Evolutionary conservation across 2,113 vertebrate genomes (phyloP).

Genomic region (Corvus moneduloides): DNA sequence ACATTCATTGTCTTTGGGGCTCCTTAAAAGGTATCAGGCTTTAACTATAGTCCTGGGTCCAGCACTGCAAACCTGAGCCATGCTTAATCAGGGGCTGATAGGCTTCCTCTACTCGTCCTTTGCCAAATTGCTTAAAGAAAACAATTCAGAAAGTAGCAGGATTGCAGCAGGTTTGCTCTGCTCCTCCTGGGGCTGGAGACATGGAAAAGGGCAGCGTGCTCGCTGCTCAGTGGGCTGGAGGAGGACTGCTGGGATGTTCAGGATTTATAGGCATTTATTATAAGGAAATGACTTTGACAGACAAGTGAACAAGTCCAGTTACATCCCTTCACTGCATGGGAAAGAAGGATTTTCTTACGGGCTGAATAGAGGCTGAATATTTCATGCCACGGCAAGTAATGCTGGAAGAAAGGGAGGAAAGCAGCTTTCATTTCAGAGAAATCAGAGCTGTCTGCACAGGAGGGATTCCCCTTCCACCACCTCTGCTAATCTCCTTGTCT

Average conservation of each 20-base stretch:
- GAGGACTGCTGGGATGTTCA: not conserved
- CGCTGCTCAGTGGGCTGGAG: not conserved
- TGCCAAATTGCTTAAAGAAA: not conserved
- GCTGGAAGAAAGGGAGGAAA: conserved; percentile 2
- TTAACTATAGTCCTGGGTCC: not conserved
- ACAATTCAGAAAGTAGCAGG: not conserved
- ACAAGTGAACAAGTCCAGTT: not conserved
- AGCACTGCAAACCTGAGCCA: not conserved
- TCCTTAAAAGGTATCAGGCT: conserved; percentile 75
- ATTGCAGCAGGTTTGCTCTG: not conserved
- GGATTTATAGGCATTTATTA: not conserved
- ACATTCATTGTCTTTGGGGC: conserved; percentile 73
- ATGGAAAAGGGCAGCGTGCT: not conserved
- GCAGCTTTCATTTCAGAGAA: not conserved
- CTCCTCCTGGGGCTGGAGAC: not conserved
- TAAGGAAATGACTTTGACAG: not conserved
- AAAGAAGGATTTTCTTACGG: not conserved
- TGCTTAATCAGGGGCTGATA: not conserved
- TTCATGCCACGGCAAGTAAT: not conserved
- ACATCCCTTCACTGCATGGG: not conserved
- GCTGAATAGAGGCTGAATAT: not conserved
- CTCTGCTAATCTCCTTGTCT: not conserved
- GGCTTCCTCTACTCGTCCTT: not conserved
- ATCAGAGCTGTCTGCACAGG: not conserved
- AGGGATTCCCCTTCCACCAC: not conserved